phyloP scores from a whole-genome alignment of 2,888 invertebrate species.

The Acleris laterana region DNA sequence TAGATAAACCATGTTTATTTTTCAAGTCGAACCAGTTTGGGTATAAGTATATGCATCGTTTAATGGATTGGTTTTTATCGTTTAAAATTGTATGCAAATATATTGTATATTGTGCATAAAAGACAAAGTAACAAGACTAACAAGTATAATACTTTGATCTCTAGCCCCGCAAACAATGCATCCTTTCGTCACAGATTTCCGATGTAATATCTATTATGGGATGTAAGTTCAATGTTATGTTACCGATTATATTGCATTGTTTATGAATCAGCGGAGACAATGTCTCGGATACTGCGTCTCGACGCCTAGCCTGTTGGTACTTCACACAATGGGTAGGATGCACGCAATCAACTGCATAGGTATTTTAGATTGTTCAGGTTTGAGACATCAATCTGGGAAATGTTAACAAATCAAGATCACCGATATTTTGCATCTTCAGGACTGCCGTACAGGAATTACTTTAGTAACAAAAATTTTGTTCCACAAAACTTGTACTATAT shows the following conservation, averaged over 20 bases:
- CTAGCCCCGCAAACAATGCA: no score
- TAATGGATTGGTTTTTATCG: no score
- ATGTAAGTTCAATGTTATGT: neutral
- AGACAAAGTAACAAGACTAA: no score
- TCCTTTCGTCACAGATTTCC: no score
- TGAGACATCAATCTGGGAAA: neutral
- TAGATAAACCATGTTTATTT: neutral
- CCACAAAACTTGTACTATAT: no score
- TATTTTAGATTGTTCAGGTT: conserved; percentile 1
- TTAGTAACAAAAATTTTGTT: no score
- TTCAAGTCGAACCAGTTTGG: neutral
- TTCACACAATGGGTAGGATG: neutral
- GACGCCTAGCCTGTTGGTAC: neutral
- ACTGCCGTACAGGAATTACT: no score
- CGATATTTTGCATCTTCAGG: neutral
- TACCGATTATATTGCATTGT: conserved; percentile 3
- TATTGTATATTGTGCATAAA: no score
- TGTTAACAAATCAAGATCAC: neutral
- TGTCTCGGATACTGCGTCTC: conserved; percentile 5
- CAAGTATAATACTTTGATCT: no score
- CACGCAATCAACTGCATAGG: neutral
- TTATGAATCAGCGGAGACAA: no score
- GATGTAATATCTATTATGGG: no score
- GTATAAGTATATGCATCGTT: neutral
- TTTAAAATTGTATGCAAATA: no score